Evolutionary conservation across 2,888 invertebrate genomes (phyloP), one percentile per base, ranked within the genome.

Genomic region (Tenodera sinensis): DNA sequence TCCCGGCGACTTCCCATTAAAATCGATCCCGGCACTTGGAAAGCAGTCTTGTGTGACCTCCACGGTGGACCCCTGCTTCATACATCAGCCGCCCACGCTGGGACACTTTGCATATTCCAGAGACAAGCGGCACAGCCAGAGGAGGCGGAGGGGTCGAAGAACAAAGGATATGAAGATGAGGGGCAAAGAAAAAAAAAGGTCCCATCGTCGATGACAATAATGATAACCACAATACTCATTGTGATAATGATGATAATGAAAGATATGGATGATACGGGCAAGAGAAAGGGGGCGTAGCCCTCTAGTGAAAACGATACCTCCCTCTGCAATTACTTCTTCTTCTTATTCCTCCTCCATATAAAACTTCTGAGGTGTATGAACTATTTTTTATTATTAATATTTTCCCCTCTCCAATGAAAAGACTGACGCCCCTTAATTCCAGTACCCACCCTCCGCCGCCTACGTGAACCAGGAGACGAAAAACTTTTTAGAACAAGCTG

Each of bases 401-500:
- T 25, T 47, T 85, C 54, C 54, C 54, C 25, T 71, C 54, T 71
- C 54, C 54, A 71, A 71, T 71, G n/a, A 85, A 85, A 28, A 47
- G 47, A 85, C 71, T 86, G 30, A 86, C 86, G 86, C 86, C 86
- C 86, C 42, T 28, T 47, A 30, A 28, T 71, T 85, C 27, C 28
- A 86, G 71, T 54, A 86, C 81, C 86, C 81, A 86, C 86, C 86
- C 86, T 86, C 81, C 86, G 20, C 81, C 86, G 81, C 54, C 86
- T 85, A 85, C 85, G 8, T 47, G 54, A 12, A 85, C 15, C 25
- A 28, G 28, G 47, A 85, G 27, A 85, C 14, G 85, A 85, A 85
- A 85, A 71, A 25, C 20, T 71, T 71, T 71, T 71, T 71, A 71
- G 25, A 71, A 71, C 25, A 71, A 71, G 54, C 20, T 20, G 25